phyloP scores from a whole-genome alignment of 2,797 vertebrate genomes.

The Gorsachius magnificus region DNA sequence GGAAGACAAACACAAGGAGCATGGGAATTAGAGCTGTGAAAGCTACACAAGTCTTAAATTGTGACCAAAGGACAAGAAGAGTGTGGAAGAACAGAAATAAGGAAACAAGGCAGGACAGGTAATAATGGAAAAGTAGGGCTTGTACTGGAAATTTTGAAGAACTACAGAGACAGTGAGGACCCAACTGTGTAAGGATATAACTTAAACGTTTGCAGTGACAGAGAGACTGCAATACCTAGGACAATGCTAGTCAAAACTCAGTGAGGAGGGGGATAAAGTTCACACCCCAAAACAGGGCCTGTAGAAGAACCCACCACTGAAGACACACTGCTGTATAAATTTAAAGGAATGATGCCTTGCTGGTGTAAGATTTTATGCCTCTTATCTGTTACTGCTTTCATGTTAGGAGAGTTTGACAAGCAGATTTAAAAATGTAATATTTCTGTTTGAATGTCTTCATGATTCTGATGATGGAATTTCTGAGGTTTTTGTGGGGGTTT shows the following conservation, averaged over 20 bases:
- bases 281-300: not conserved
- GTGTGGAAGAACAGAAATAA: not conserved
- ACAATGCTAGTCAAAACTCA: not conserved
- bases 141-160: not conserved
- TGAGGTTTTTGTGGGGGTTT: not conserved
- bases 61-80: not conserved
- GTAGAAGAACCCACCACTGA: not conserved
- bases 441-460: not conserved
- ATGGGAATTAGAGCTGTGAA: not conserved
- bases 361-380: not conserved
- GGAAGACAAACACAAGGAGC: not conserved
- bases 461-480: not conserved
- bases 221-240: not conserved
- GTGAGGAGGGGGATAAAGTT: not conserved
- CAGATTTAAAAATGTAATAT: not conserved
- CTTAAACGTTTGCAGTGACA: not conserved
- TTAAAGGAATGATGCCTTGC: not conserved
- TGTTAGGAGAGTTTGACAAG: not conserved
- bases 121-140: not conserved
- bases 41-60: not conserved
- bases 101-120: not conserved
- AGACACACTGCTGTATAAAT: not conserved
- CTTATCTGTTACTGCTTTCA: not conserved
- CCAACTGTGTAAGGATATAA: not conserved
- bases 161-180: not conserved